Percentiles rank a stretch among this genome's conserved stretches.
Evolutionary conservation across 2,797 vertebrate genomes (phyloP).

Genomic region (Heteromormyrus szaboi): DNA sequence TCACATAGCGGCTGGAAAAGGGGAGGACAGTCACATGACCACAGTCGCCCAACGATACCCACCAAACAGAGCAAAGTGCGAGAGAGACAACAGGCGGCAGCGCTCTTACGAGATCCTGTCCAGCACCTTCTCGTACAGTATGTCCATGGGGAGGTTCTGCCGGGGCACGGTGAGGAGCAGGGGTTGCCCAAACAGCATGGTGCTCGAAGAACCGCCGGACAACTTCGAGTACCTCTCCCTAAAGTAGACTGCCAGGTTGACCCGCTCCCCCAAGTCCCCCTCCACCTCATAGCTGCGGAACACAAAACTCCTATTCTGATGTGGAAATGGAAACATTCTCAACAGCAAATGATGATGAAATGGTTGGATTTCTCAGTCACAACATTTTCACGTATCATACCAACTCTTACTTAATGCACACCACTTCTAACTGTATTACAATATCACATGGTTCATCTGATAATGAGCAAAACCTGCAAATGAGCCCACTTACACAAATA

Average conservation of each 20-base stretch:
- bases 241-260: constrained; percentile 88
- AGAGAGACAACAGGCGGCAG: background rate
- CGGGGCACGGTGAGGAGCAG: constrained; percentile 81
- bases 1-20: constrained; percentile 77
- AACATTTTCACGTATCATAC: background rate
- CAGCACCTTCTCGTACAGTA: constrained; percentile 76
- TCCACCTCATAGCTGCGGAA: constrained; percentile 81
- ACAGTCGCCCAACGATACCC: background rate
- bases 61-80: background rate
- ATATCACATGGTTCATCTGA: background rate
- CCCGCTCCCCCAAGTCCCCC: constrained; percentile 66
- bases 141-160: constrained; percentile 76
- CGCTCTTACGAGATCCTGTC: constrained; percentile 81
- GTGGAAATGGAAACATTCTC: background rate
- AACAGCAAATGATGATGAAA: background rate
- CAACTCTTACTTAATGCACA: background rate
- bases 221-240: constrained; percentile 82
- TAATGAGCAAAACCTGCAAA: background rate
- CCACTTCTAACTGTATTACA: background rate
- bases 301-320: constrained; percentile 29
- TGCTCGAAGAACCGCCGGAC: constrained; percentile 67
- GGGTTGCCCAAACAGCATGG: constrained; percentile 84
- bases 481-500: constrained; percentile 78
- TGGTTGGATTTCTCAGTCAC: background rate
- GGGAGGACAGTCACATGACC: constrained; percentile 2